A percentile compares a stretch with the other conserved stretches of the same genome.
Evolutionary conservation across 2,113 vertebrate genomes (phyloP).

Genomic region (Etheostoma cragini): DNA sequence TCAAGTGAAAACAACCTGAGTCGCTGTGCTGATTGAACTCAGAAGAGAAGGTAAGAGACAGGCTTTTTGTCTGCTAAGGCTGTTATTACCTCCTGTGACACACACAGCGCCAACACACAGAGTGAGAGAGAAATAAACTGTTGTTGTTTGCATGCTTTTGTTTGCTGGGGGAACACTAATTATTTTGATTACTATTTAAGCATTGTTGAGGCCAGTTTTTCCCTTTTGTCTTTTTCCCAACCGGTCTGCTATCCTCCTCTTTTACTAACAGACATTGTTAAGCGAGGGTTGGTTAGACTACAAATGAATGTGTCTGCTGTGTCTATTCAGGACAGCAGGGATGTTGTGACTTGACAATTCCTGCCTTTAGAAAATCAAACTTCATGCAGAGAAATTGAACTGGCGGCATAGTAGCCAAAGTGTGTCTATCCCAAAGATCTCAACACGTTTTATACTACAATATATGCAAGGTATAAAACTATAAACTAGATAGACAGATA

Average conservation of each 20-base stretch:
- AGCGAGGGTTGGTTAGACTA: constrained; percentile 18
- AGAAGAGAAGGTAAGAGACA: constrained; percentile 28
- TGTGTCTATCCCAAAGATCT: constrained; percentile 5
- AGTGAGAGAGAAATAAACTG: constrained; percentile 47
- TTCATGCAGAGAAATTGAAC: constrained; percentile 12
- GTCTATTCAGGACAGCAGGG: constrained; percentile 42
- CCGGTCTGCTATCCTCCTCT: constrained; percentile 27
- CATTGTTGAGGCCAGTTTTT: constrained; percentile 53
- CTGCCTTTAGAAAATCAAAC: constrained; percentile 31
- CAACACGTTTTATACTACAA: not conserved
- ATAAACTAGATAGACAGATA: not conserved
- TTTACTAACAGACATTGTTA: constrained; percentile 38
- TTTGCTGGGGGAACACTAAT: constrained; percentile 69
- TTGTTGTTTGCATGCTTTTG: constrained; percentile 55
- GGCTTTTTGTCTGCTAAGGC: constrained; percentile 45
- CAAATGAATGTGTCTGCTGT: constrained; percentile 53
- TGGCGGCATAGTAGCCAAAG: constrained; percentile 1
- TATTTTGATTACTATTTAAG: constrained; percentile 64
- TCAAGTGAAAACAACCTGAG: constrained; percentile 33
- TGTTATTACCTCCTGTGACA: constrained; percentile 53
- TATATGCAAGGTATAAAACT: not conserved
- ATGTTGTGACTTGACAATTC: constrained; percentile 44
- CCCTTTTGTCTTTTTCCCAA: constrained; percentile 50
- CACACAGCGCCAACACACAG: constrained; percentile 45
- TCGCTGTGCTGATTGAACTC: constrained; percentile 32